A percentile compares a stretch with the other conserved stretches of the same genome.
Conservation (phyloP, 2,797 vertebrate species). For the Eremophila alpestris region DNA sequence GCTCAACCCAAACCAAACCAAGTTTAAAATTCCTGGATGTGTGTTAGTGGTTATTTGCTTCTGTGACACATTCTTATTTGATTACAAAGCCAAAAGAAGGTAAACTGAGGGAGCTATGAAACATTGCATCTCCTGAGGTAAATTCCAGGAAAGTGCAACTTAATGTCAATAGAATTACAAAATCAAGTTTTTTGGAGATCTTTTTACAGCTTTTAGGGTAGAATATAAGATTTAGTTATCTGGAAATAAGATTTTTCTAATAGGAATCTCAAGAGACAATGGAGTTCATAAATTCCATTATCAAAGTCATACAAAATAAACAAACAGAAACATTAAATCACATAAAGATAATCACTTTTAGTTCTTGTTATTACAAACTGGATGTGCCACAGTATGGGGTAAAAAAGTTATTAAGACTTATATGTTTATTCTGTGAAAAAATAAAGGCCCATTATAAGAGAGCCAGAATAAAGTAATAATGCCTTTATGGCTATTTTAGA, state of each 20-base stretch:
- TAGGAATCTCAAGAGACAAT: not conserved
- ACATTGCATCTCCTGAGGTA: not conserved
- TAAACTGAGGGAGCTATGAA: not conserved
- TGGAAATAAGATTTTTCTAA: not conserved
- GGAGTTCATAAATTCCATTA: not conserved
- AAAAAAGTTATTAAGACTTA: conserved; percentile 5
- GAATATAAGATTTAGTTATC: not conserved
- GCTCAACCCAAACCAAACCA: rapidly evolving
- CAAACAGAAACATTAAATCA: not conserved
- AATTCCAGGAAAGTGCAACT: not conserved
- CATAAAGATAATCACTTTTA: not conserved
- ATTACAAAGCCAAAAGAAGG: not conserved
- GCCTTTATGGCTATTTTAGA: not conserved
- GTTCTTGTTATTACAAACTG: not conserved
- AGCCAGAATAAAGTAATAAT: not conserved
- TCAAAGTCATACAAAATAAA: not conserved
- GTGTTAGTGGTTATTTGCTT: not conserved
- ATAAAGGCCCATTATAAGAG: not conserved
- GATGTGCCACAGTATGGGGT: not conserved
- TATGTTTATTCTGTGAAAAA: not conserved
- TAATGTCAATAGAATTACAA: not conserved
- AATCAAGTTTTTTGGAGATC: rapidly evolving
- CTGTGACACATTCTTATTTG: not conserved
- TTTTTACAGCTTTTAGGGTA: not conserved
- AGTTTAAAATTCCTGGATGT: not conserved